These are phyloP conservation scores for Erannis defoliaria DNA, from an alignment of 2,888 invertebrate species.

Conservation along the genomic window DNA sequence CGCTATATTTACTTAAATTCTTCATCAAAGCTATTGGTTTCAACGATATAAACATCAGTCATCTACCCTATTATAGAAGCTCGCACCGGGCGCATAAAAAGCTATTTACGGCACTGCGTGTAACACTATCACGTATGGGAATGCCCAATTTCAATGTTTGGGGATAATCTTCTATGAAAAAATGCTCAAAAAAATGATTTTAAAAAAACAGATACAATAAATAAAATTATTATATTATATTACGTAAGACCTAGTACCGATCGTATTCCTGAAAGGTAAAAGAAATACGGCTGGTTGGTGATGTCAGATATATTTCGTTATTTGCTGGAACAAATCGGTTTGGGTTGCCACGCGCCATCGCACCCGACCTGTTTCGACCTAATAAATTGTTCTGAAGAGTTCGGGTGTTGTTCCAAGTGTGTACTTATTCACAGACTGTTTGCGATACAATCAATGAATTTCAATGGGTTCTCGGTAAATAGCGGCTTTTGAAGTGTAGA, in stretches of 20 bases:
- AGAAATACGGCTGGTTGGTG: conserved; percentile 29
- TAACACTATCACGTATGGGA: too few species aligned
- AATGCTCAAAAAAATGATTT: too few species aligned
- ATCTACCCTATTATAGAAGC: too few species aligned
- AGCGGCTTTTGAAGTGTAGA: conserved; percentile 4
- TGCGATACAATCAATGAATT: conserved; percentile 30
- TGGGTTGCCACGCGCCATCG: conserved; percentile 41
- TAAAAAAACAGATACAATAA: too few species aligned
- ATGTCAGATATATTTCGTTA: conserved; percentile 40
- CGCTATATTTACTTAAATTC: too few species aligned
- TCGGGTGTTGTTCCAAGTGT: conserved; percentile 34
- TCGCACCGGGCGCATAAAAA: too few species aligned
- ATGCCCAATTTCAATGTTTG: too few species aligned
- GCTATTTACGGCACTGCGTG: too few species aligned
- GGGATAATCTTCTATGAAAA: too few species aligned
- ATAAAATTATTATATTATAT: too few species aligned
- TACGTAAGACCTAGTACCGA: conserved; percentile 14
- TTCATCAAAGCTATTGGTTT: too few species aligned
- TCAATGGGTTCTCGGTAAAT: conserved; percentile 3
- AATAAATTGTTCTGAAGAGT: conserved; percentile 40
- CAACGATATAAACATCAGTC: too few species aligned
- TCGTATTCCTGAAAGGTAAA: conserved; percentile 26
- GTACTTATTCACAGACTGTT: conserved; percentile 29
- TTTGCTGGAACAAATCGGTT: conserved; percentile 42
- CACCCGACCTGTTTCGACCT: conserved; percentile 38